Evolutionary conservation across 2,888 invertebrate species (phyloP), one percentile per base, ranked within the genome.

Genomic region (Hyposoter dolosus): DNA sequence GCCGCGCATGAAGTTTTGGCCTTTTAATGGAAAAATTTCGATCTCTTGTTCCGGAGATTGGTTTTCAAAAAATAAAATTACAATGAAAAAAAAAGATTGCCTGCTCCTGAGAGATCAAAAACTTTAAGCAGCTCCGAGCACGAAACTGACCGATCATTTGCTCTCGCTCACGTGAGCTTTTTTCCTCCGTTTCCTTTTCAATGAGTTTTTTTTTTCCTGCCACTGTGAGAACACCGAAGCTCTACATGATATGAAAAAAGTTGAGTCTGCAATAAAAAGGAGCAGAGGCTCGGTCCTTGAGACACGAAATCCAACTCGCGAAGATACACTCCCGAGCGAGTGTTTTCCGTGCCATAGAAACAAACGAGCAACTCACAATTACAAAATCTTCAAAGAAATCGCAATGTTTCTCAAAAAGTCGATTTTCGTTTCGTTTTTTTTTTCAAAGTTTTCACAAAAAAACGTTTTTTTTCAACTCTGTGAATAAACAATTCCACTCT

Each of bases 181-280:
- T 68, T 40, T 10, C 43, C 43, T 68, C 28, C 23, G 53, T 12
- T 50, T 28, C 43, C 35, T 65, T 35, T 53, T 35, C 32, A 32
- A 35, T 35, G 10, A 10, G 17, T 40, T 43, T 66, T 66, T 66
- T 66, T 40, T 40, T 4, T 40, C 6, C 9, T 19, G 12, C 53
- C 23, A 56, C 56, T 40, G 19, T 40, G 40, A 72, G 72, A 28
- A 69, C 63, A 63, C 53, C 66, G 75, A 84, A 84, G 75, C 69
- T 79, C 83, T 50, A 71, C 15, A 19, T 23, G 45, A 72, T 71
- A 80, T 72, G 83, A 80, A 83, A 83, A 86, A 84, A 86, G 83
- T 86, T 86, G 68, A 83, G 43, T 71, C 56, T 19, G 83, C 85
- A 80, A 86, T 84, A 84, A 80, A 63, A 35, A 35, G 35, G 35